Base-by-base conservation (phyloP, 23 tunicate genomes). In the Phallusia fumigata region DNA sequence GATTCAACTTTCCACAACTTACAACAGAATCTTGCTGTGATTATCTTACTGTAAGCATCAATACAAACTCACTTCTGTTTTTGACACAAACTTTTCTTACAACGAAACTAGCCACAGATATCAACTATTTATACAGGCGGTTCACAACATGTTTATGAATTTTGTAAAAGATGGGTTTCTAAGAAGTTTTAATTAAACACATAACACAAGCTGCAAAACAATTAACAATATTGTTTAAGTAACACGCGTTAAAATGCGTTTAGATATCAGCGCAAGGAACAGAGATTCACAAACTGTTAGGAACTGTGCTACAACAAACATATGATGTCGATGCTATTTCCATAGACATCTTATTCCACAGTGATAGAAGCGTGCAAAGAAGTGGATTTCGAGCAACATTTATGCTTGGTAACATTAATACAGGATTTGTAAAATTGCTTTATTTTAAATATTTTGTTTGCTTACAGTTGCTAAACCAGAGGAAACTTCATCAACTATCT, bases 351-450 rank as follows among this genome's bases (percentile, higher is more conserved):
- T 24, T 58, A 58, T 58, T 58, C 69, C 26, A 58, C 3, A 58
- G 69, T 10, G 81, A 77, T 18, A 44, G 81, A 22, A 77, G 81
- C 31, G 58, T 77, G 2, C 33, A 45, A 77, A 77, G 58, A 77
- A 6, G 2, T 0, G 81, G 81, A 2, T 77, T 77, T 35, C 28
- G 31, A 6, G 81, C 11, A 22, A 21, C 81, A 33, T 77, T 36
- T 18, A 3, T 5, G n/a, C 12, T 77, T 64, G 31, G 81, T 77
- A 45, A 77, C n/a, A n/a, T n/a, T n/a, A n/a, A n/a, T n/a, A n/a
- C n/a, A n/a, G n/a, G n/a, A n/a, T n/a, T n/a, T n/a, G n/a, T n/a
- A n/a, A n/a, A n/a, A n/a, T n/a, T n/a, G n/a, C n/a, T n/a, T n/a
- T n/a, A n/a, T n/a, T n/a, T n/a, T n/a, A n/a, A n/a, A n/a, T n/a